Evolutionary conservation across 2,888 invertebrate genomes (phyloP), one percentile per base, ranked within the genome.

Genomic region (Prostheceraeus crozeri): DNA sequence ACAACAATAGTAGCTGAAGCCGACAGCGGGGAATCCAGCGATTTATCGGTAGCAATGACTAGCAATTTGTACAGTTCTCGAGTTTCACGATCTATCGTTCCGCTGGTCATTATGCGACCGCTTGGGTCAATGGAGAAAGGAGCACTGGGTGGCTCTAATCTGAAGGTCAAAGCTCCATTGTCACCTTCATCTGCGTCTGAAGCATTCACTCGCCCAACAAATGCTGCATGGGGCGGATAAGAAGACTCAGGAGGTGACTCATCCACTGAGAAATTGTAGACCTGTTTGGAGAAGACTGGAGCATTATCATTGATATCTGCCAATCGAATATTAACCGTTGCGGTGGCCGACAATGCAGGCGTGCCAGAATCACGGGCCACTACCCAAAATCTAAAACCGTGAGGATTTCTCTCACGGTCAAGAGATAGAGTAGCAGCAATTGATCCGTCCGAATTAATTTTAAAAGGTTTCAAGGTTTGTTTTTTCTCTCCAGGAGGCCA

Each of bases 291-390:
- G 35, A 57, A 57, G 19, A 45, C 23, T 25, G 57, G 57, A 23
- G 40, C 35, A 28, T 46, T 45, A 19, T 57, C 57, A 45, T 57
- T 57, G 21, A 57, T 46, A 46, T 57, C 57, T 16, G 46, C 23
- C 3, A 57, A 11, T 45, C 46, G 45, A 16, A 57, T 35, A 8
- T 52, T 19, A 3, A 57, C 57, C 14, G 28, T 23, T 14, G 30
- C 57, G 3, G 57, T 28, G 40, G 40, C 57, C 11, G 40, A 45
- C 3, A 57, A 19, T 14, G 23, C 28, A 2, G 57, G 57, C n/a
- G 23, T 51, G 16, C 57, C 57, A 6, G 40, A 52, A 40, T 57
- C 57, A 3, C 23, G 40, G 19, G 40, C 57, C 6, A 57, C 3
- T 33, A 53, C 53, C 40, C 33, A 33, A 27, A 57, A 57, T 2